These are phyloP conservation scores for Kryptopterus vitreolus DNA, from an alignment of 2,797 vertebrate species.

Conservation along the genomic window DNA sequence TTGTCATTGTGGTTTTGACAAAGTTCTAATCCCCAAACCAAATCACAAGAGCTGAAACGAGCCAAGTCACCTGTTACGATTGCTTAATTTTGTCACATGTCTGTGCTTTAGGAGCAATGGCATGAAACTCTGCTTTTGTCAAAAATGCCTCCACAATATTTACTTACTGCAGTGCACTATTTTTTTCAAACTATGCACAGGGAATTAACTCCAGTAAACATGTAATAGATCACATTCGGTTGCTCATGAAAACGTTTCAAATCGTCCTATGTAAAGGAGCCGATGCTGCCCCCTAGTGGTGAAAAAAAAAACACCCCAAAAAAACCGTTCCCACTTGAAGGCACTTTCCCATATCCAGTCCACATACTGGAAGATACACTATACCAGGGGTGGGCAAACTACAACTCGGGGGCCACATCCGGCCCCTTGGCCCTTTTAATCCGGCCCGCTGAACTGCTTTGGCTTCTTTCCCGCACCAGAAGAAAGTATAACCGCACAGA, in stretches of 20 bases:
- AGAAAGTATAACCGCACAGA: too few relatives aligned
- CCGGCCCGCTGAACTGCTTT: too few relatives aligned
- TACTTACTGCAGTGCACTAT: neutral
- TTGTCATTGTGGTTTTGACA: too few relatives aligned
- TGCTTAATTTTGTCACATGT: neutral
- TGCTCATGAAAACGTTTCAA: neutral
- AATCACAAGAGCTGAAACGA: neutral
- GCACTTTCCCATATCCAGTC: neutral
- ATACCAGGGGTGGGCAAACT: too few relatives aligned
- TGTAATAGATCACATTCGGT: neutral
- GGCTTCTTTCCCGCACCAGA: too few relatives aligned
- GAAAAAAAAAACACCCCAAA: neutral
- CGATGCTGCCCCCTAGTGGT: conserved; percentile 3
- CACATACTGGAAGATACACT: neutral
- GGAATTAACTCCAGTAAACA: neutral
- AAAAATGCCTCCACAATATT: neutral
- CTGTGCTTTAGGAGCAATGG: neutral
- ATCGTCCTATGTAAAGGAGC: neutral
- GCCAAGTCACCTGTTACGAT: neutral
- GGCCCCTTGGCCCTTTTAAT: too few relatives aligned
- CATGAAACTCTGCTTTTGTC: neutral
- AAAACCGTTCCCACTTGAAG: neutral
- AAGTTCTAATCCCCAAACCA: neutral
- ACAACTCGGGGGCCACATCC: too few relatives aligned
- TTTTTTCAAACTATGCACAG: neutral